Base-by-base conservation (phyloP, 2,888 invertebrate genomes). In the Pomacea canaliculata region DNA sequence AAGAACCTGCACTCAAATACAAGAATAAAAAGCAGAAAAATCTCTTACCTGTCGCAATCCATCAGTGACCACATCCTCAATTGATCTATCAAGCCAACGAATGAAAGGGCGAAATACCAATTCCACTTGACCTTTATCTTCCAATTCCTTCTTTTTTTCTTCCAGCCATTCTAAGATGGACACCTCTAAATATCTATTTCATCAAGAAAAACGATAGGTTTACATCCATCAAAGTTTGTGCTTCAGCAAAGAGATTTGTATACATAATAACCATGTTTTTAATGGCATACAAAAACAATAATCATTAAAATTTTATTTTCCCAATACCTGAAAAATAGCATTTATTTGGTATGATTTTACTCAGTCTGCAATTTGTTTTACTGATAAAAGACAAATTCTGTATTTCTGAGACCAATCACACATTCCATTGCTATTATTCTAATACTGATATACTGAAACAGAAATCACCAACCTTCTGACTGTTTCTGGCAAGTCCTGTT, bases 1-100 rank as follows among this genome's bases (percentile, higher is more conserved):
- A 56, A 56, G 51, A 56, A 10, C 51, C 51, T 56, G 16, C 10
- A 13, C 10, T 56, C 51, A 56, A 56, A 10, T 56, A 56, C 51
- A 56, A 56, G 51, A 56, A 10, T 56, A 16, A 16, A 16, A 16
- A 56, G 16, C 10, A 56, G 16, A 56, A 56, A 16, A 49, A 56
- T 56, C 46, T 79, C 78, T 62, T 80, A 91, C 91, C 86, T 86
- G 87, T 82, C 84, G 87, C 12, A 91, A 82, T 46, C 89, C 91
- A 69, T 85, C 85, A 68, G 90, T 91, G 76, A 91, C 90, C 27
- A 91, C 76, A 7, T 88, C 86, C 78, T 91, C 89, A 76, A 91
- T 79, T 69, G 84, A 88, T 78, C 84, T 85, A 81, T 91, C 91
- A 68, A 91, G 82, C 91, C 91, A 91, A 70, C 85, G 83, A 13